Conservation (phyloP, 2,888 invertebrate species). For the Globia sparganii region DNA sequence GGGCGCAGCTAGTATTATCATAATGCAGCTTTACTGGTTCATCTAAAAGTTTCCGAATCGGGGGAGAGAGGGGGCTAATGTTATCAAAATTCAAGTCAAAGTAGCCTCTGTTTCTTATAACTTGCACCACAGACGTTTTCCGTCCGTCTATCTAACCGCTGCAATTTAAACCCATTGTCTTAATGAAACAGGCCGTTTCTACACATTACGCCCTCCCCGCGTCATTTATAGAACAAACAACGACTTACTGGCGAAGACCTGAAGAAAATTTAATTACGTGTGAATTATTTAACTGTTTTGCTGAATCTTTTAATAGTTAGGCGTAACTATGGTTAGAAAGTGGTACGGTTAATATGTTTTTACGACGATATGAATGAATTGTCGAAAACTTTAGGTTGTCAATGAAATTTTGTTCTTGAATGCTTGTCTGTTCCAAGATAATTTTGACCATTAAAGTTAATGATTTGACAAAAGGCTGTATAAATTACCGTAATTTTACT, state of each 20-base stretch:
- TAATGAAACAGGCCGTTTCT: slow-evolving; percentile 86
- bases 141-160: slow-evolving; percentile 84
- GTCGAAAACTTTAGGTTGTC: neutral
- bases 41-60: neutral
- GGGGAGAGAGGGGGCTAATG: neutral
- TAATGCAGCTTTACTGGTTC: neutral
- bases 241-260: slow-evolving; percentile 44
- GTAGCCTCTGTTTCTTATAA: slow-evolving; percentile 37
- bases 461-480: neutral
- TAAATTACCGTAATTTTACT: neutral
- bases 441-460: neutral
- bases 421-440: neutral
- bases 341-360: neutral
- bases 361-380: neutral
- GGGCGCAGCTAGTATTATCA: too few species aligned
- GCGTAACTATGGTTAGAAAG: neutral
- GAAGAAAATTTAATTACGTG: slow-evolving; percentile 57
- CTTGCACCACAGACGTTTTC: slow-evolving; percentile 66
- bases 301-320: slow-evolving; percentile 24
- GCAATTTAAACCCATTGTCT: slow-evolving; percentile 88
- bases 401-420: neutral
- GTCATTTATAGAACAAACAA: slow-evolving; percentile 77
- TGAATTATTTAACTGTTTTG: slow-evolving; percentile 44
- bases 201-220: slow-evolving; percentile 78
- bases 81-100: neutral